These are phyloP conservation scores for Micrasema longulum DNA, from an alignment of 1,140 invertebrate species.

Conservation along the genomic window DNA sequence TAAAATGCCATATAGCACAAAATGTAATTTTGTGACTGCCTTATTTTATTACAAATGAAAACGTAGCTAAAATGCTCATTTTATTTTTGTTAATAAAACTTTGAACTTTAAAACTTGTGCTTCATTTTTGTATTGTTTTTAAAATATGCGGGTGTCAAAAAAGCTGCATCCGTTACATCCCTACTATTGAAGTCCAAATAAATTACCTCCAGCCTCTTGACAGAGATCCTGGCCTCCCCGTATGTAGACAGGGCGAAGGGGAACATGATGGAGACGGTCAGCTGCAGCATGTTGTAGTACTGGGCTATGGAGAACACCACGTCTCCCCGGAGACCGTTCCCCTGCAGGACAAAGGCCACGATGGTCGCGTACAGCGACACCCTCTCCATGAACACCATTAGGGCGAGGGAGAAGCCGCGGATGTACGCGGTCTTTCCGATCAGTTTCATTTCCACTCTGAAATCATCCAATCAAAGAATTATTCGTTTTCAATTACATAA, in stretches of 20 bases:
- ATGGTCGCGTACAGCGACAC: constrained; percentile 79
- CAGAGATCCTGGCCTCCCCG: constrained; percentile 74
- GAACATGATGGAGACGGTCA: constrained; percentile 79
- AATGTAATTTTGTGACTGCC: no score
- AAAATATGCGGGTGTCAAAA: no score
- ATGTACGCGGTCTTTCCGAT: constrained; percentile 78
- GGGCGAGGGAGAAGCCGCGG: constrained; percentile 76
- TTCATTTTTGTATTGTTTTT: no score
- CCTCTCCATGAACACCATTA: constrained; percentile 77
- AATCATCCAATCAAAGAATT: constrained; percentile 13
- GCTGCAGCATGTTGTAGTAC: constrained; percentile 79
- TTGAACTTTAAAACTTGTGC: no score
- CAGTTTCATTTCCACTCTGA: constrained; percentile 75
- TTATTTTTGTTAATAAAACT: no score
- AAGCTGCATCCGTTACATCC: no score
- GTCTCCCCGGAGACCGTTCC: constrained; percentile 73
- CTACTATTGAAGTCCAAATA: no score
- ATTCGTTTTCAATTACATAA: no score
- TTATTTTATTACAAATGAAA: no score
- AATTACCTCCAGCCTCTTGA: constrained; percentile 72
- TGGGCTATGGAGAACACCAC: constrained; percentile 81
- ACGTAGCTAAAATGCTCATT: no score
- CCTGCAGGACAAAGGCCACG: constrained; percentile 74
- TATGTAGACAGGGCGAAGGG: constrained; percentile 72
- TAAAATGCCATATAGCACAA: no score